Evolutionary conservation across 2,888 invertebrate species (phyloP).

Genomic region (Agrochola lota): DNA sequence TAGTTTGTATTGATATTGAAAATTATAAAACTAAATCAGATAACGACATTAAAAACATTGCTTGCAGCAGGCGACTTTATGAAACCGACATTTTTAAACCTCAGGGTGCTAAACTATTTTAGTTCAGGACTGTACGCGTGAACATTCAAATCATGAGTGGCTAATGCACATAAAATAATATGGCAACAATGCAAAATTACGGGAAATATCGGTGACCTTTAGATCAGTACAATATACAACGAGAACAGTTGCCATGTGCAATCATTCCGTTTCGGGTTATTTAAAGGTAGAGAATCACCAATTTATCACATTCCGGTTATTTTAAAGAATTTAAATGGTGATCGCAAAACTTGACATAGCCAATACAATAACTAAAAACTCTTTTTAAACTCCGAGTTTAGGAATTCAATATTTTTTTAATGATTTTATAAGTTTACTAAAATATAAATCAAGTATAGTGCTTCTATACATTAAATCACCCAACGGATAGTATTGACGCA

Average conservation of each 20-base stretch:
- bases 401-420: background rate
- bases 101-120: background rate
- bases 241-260: background rate
- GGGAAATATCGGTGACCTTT: background rate
- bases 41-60: background rate
- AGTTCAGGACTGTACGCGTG: background rate
- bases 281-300: background rate
- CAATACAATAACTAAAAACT: background rate
- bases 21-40: background rate
- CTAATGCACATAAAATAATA: background rate
- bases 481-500: background rate
- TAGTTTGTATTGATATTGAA: background rate
- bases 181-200: background rate
- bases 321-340: background rate
- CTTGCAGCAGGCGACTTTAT: background rate
- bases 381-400: background rate
- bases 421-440: background rate
- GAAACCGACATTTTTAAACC: background rate
- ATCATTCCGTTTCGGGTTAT: no score
- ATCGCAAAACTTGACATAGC: background rate
- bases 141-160: no score
- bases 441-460: background rate
- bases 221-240: constrained; percentile 14
- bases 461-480: background rate
- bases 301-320: background rate